These are phyloP conservation scores for Galendromus occidentalis DNA, from an alignment of 1,140 invertebrate species.

Conservation along the genomic window DNA sequence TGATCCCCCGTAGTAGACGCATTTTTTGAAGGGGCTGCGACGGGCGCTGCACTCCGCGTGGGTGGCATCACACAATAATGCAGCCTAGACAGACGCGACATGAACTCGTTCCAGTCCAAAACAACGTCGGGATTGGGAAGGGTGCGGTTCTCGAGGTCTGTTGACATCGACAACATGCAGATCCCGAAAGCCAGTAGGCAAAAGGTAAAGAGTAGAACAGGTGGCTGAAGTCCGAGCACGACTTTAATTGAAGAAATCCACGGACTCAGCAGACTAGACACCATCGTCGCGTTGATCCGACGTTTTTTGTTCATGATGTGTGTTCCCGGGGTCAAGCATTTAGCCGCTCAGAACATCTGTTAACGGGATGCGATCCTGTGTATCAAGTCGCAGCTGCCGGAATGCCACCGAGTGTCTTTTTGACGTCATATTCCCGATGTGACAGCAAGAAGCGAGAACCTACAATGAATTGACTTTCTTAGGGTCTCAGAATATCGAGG, in stretches of 20 bases:
- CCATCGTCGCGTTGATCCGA: no score
- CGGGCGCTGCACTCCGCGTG: not conserved
- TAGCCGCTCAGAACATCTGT: no score
- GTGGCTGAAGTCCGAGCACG: slow-evolving; percentile 21
- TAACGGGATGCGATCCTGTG: no score
- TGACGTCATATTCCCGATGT: no score
- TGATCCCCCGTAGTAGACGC: not conserved
- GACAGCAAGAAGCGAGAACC: no score
- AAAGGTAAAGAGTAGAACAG: slow-evolving; percentile 29
- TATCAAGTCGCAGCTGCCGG: no score
- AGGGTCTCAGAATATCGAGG: no score
- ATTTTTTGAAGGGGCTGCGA: not conserved
- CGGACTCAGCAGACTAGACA: not conserved
- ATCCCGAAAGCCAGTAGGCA: slow-evolving; percentile 28
- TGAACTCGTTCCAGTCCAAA: slow-evolving; percentile 22
- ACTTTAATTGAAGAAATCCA: not conserved
- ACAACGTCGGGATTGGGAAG: slow-evolving; percentile 26
- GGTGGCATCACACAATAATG: not conserved
- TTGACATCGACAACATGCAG: slow-evolving; percentile 26
- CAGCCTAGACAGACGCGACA: not conserved
- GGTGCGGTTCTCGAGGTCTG: slow-evolving; percentile 26
- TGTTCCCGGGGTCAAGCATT: no score
- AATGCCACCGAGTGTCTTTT: no score
- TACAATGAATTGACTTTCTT: no score
- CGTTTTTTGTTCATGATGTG: no score